Conservation (phyloP, 2,797 vertebrate species). For the Pipistrellus kuhlii region DNA sequence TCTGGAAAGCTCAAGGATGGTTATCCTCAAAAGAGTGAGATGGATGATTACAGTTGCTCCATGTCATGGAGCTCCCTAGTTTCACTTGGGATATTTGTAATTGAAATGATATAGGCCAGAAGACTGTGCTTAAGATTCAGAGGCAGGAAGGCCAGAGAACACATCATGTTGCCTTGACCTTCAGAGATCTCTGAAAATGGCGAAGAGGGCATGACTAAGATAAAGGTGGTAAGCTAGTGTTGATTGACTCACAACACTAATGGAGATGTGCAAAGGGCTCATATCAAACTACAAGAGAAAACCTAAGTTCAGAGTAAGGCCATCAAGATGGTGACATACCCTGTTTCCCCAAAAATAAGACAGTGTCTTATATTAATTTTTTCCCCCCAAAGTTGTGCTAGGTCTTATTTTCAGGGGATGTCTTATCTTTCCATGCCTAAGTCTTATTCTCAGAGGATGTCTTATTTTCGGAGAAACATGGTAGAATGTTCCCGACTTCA, state of each 20-base stretch:
- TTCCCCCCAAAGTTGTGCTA: too few relatives aligned
- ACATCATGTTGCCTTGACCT: not conserved
- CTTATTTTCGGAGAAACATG: too few relatives aligned
- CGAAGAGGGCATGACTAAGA: not conserved
- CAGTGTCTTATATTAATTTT: too few relatives aligned
- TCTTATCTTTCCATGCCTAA: too few relatives aligned
- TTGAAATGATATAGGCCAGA: not conserved
- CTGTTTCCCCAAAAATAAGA: too few relatives aligned
- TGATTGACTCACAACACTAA: not conserved
- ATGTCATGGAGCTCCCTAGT: not conserved
- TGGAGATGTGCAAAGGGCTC: not conserved
- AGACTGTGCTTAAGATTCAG: not conserved
- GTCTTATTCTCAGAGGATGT: too few relatives aligned
- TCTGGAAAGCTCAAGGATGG: not conserved
- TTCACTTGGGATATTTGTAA: not conserved
- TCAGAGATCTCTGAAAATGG: not conserved
- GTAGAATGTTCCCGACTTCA: not conserved
- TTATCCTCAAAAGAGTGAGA: not conserved
- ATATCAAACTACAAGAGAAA: not conserved
- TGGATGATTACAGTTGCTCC: not conserved
- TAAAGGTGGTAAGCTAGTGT: not conserved
- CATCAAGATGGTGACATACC: not conserved
- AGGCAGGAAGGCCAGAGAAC: not conserved
- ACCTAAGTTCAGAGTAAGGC: not conserved
- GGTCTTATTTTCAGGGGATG: too few relatives aligned